phyloP scores from a whole-genome alignment of 2,113 vertebrate species.

The Bufo bufo region DNA sequence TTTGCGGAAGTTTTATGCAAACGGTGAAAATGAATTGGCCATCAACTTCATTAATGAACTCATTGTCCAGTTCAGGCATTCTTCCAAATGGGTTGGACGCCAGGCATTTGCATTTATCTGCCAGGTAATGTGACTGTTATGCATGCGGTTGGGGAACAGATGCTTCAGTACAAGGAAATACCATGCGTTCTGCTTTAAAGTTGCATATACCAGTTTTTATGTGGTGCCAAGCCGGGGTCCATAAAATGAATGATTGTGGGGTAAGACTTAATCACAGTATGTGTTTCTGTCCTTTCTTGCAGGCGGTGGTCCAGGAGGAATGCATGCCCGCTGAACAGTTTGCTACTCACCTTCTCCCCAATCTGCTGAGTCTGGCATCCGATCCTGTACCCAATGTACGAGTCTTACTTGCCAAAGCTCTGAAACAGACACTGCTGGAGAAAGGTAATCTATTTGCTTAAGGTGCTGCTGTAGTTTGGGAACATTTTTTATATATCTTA shows the following conservation, averaged over 20 bases:
- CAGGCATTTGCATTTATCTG: constrained; percentile 79
- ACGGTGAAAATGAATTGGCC: constrained; percentile 65
- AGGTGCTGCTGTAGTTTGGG: background rate
- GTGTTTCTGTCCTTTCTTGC: background rate
- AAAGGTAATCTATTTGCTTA: constrained; percentile 73
- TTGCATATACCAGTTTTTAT: background rate
- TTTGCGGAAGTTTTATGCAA: constrained; percentile 71
- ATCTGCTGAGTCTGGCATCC: constrained; percentile 82
- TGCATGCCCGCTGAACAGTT: constrained; percentile 86
- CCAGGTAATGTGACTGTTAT: constrained; percentile 66
- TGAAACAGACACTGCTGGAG: constrained; percentile 83
- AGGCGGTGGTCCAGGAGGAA: constrained; percentile 84
- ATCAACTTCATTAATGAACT: constrained; percentile 73
- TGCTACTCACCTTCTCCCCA: constrained; percentile 82
- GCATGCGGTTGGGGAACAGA: background rate
- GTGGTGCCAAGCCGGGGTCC: background rate
- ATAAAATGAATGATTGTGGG: background rate
- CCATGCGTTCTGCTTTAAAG: background rate
- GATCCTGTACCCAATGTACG: constrained; percentile 87
- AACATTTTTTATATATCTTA: too few species aligned
- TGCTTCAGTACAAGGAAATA: too few species aligned
- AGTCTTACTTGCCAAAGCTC: constrained; percentile 84
- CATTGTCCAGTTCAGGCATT: constrained; percentile 68
- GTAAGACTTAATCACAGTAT: background rate
- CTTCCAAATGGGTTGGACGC: constrained; percentile 76